Conservation (phyloP, 53 echinoderm and acorn worm genomes). For the Echinometra lucunter region DNA sequence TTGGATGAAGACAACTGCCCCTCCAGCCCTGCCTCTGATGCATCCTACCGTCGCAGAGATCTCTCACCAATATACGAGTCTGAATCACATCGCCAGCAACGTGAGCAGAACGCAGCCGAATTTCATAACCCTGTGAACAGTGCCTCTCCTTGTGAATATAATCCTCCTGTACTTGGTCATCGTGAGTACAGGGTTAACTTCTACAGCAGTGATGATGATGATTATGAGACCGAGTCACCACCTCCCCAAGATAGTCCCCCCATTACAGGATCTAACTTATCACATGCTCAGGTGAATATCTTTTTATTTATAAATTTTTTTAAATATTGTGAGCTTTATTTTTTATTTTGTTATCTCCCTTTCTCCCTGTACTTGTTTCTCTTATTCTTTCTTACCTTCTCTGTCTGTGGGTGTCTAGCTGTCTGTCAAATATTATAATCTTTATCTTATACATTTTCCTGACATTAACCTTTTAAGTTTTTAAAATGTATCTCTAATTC, state of each 20-base stretch:
- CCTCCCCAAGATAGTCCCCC: conserved; percentile 44
- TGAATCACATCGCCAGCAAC: conserved; percentile 25
- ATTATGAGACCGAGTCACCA: conserved; percentile 66
- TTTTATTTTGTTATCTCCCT: background rate
- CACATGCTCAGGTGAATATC: conserved; percentile 26
- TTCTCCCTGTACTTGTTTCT: background rate
- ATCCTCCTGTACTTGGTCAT: conserved; percentile 32
- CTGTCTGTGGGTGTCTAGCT: background rate
- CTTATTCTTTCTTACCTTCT: background rate
- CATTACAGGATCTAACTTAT: conserved; percentile 6
- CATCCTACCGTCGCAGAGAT: conserved; percentile 67
- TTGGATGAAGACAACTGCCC: conserved; percentile 69
- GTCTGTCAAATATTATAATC: too few relatives aligned
- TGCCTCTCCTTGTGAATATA: conserved; percentile 32
- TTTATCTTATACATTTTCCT: background rate
- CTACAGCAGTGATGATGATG: conserved; percentile 85
- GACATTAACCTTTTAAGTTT: too few relatives aligned
- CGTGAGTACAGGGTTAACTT: conserved; percentile 71
- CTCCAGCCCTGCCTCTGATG: conserved; percentile 8
- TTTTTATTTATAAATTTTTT: background rate
- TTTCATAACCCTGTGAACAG: background rate
- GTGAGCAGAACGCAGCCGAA: background rate
- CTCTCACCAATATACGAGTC: conserved; percentile 84
- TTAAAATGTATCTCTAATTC: background rate
- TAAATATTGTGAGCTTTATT: background rate